A percentile compares a stretch with the other conserved stretches of the same genome.
Evolutionary conservation across 2,888 invertebrate species (phyloP).

Genomic region (Plebejus argus): DNA sequence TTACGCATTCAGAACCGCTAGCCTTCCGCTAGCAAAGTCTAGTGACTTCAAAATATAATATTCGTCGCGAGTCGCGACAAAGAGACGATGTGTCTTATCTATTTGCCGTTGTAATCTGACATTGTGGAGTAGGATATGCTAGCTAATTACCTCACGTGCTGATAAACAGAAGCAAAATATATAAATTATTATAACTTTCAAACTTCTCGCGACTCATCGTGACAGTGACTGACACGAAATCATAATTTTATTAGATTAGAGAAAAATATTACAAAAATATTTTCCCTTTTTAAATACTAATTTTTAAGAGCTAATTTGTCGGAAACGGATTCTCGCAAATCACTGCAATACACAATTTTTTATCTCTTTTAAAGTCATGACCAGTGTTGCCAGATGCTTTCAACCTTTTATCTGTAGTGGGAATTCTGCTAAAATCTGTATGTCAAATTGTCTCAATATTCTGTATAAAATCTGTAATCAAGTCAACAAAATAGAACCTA

Average conservation of each 20-base stretch:
- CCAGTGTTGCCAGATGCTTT: too few relatives aligned
- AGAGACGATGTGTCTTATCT: neutral
- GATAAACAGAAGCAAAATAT: neutral
- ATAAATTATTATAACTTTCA: conserved; percentile 5
- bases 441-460: too few relatives aligned
- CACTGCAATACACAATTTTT: too few relatives aligned
- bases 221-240: neutral
- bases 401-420: too few relatives aligned
- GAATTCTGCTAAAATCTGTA: too few relatives aligned
- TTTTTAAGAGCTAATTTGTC: too few relatives aligned
- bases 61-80: neutral
- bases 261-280: conserved; percentile 21
- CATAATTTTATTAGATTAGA: neutral
- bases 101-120: conserved; percentile 4
- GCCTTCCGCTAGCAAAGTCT: neutral
- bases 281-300: too few relatives aligned
- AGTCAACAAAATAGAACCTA: too few relatives aligned
- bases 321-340: too few relatives aligned
- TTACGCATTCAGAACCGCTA: neutral
- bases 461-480: too few relatives aligned
- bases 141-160: neutral
- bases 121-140: neutral
- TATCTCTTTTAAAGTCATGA: too few relatives aligned
- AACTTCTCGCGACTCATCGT: neutral
- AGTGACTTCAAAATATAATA: neutral